These are phyloP conservation scores for Platalea minor DNA, from an alignment of 2,797 vertebrate species.

Conservation along the genomic window DNA sequence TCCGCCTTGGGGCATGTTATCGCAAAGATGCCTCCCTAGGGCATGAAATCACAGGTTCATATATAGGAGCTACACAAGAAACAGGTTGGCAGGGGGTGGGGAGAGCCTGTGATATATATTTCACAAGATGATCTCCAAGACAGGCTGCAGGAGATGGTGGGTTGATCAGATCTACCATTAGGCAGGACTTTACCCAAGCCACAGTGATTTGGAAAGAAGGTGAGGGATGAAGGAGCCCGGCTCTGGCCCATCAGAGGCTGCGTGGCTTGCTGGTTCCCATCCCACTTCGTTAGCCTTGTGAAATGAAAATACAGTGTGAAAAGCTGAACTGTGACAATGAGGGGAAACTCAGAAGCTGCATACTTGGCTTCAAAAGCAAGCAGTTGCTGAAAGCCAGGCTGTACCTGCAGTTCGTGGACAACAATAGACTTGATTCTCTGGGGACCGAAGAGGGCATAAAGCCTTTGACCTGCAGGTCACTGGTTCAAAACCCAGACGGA, in stretches of 20 bases:
- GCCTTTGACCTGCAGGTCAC: not conserved
- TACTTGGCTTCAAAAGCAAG: not conserved
- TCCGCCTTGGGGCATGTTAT: not conserved
- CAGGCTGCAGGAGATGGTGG: not conserved
- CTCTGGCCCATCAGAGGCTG: not conserved
- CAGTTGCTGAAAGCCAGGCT: not conserved
- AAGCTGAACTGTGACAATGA: not conserved
- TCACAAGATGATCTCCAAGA: not conserved
- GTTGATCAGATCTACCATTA: not conserved
- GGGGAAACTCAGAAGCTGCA: not conserved
- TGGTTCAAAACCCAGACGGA: not conserved
- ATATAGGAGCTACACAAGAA: not conserved
- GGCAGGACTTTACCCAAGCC: not conserved
- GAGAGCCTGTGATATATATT: not conserved
- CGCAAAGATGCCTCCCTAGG: not conserved
- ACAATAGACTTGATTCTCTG: fast-evolving
- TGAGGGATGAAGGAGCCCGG: not conserved
- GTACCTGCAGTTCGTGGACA: not conserved
- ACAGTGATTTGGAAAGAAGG: not conserved
- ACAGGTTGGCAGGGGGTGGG: not conserved
- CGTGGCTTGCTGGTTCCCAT: not conserved
- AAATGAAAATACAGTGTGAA: not conserved
- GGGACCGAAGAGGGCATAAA: not conserved
- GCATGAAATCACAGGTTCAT: not conserved
- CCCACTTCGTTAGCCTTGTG: not conserved